phyloP scores from a whole-genome alignment of 1,140 invertebrate species.

The Pseudachorutes palmiensis region DNA sequence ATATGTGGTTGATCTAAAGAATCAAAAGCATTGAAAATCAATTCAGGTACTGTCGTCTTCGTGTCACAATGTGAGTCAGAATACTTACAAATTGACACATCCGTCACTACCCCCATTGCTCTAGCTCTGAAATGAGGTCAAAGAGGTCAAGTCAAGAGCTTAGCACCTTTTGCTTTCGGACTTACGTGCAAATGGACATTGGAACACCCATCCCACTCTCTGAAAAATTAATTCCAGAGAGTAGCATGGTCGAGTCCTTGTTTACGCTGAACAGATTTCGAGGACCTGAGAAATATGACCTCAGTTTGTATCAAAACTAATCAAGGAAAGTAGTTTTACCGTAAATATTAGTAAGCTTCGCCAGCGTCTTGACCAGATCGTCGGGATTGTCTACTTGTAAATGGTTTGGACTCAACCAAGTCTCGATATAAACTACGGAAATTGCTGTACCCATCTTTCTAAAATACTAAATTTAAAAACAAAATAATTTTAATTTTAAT shows the following conservation, averaged over 20 bases:
- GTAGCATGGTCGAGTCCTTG: conserved; percentile 80
- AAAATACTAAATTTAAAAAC: conserved; percentile 87
- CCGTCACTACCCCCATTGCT: conserved; percentile 64
- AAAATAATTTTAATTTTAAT: no score
- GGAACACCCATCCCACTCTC: conserved; percentile 87
- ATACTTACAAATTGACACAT: conserved; percentile 9
- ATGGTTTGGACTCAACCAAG: conserved; percentile 83
- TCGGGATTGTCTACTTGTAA: conserved; percentile 64
- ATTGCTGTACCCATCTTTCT: conserved; percentile 84
- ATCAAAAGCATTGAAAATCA: conserved; percentile 50
- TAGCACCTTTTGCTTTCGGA: neutral
- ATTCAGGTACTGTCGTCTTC: no score
- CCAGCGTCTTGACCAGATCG: conserved; percentile 75
- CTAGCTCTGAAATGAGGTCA: conserved; percentile 46
- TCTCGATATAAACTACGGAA: conserved; percentile 90
- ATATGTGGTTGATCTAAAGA: conserved; percentile 90
- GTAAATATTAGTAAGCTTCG: conserved; percentile 82
- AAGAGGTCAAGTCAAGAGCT: neutral
- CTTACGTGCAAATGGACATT: conserved; percentile 73
- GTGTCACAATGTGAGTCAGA: neutral
- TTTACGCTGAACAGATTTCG: conserved; percentile 70
- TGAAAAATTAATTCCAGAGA: conserved; percentile 53
- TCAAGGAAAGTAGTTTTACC: conserved; percentile 21
- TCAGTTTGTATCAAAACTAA: neutral
- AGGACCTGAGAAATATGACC: conserved; percentile 44